Evolutionary conservation across 2,113 vertebrate genomes (phyloP), one percentile per base, ranked within the genome.

Genomic region (Carassius gibelio): DNA sequence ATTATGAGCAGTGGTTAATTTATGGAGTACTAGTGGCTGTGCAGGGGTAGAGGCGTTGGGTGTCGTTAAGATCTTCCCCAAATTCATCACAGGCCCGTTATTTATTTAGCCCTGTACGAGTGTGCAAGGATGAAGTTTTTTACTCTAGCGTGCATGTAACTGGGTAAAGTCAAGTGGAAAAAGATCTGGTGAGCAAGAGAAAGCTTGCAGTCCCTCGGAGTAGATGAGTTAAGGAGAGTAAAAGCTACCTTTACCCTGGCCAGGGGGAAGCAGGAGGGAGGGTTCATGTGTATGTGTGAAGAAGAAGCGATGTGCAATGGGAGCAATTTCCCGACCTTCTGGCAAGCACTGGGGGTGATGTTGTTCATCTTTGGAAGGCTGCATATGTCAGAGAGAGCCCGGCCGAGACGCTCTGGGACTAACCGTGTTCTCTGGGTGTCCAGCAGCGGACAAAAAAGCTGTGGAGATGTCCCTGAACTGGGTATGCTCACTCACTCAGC

Each of bases 301-400:
- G 83, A 50, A 45, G 93, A 92, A 93, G 91, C 92, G 89, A 90
- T 92, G 94, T 95, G 97, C 96, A 93, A 93, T 94, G 97, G 97
- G 97, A 99, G 97, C 96, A 96, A 97, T 99, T 98, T 97, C 95
- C 95, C 93, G 94, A 95, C 97, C 96, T 92, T 96, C 96, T 95
- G 96, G 86, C 96, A 95, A 95, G 96, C 94, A 93, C 95, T 95
- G 91, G 95, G 96, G 96, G 96, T 96, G 95, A 96, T 96, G 96
- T 94, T 94, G 95, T 98, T 96, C 95, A 95, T 98, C 97, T 98
- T 97, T 94, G 94, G 94, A 94, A 94, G 95, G 94, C 94, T 96
- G 57, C 81, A 94, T 94, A 91, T 97, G 96, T 97, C 97, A 98
- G 96, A 96, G 92, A 93, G 92, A 88, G 95, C 95, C 93, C 90